Percentiles rank a stretch among this genome's conserved stretches.
These are phyloP conservation scores for Sicus ferrugineus DNA, from an alignment of 2,888 invertebrate genomes.

Conservation along the genomic window DNA sequence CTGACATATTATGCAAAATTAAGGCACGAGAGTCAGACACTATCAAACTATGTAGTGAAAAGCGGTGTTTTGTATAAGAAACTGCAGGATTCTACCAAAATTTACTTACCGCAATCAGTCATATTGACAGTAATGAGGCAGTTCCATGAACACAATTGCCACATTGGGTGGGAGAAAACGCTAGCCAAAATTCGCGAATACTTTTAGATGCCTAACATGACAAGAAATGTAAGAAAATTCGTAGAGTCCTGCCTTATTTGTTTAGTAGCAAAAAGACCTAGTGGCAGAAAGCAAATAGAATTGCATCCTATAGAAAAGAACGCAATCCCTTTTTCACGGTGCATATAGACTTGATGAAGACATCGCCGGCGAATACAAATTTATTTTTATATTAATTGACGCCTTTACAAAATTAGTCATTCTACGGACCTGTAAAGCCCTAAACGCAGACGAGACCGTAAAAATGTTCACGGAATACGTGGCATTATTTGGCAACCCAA, in stretches of 20 bases:
- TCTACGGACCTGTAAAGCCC: conserved; percentile 36
- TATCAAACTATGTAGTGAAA: background rate
- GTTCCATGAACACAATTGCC: too few species aligned
- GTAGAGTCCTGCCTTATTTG: conserved; percentile 40
- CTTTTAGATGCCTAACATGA: conserved; percentile 38
- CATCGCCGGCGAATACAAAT: background rate
- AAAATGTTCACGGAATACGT: conserved; percentile 32
- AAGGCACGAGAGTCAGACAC: background rate
- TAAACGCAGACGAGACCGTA: conserved; percentile 35
- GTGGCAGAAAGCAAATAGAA: conserved; percentile 37
- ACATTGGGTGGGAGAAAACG: too few species aligned
- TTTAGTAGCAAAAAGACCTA: too few species aligned
- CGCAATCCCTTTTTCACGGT: conserved; percentile 32
- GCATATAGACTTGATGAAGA: conserved; percentile 34
- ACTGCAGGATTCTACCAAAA: too few species aligned
- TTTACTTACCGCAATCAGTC: too few species aligned
- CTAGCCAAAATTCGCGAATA: conserved; percentile 35
- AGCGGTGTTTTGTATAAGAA: too few species aligned
- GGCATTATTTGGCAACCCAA: conserved; percentile 35
- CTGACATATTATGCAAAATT: too few species aligned
- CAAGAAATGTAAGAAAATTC: too few species aligned
- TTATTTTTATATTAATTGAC: too few species aligned
- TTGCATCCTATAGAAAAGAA: conserved; percentile 37
- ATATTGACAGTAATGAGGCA: too few species aligned
- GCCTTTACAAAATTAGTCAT: conserved; percentile 39